Evolutionary conservation across 2,888 invertebrate genomes (phyloP).

Genomic region (Melanophora roralis): DNA sequence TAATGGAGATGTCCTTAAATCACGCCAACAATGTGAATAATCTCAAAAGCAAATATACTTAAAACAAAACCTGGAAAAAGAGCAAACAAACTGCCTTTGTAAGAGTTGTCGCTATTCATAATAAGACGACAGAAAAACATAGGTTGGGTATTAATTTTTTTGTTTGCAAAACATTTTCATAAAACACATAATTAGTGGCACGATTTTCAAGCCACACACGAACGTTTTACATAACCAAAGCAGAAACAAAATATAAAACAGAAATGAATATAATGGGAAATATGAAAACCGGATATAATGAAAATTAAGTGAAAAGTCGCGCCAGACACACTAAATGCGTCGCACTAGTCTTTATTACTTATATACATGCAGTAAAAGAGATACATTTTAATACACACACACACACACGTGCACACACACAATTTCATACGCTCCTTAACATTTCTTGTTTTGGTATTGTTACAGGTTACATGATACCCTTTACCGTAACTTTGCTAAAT

Average conservation of each 20-base stretch:
- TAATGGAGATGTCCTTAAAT: slow-evolving; percentile 51
- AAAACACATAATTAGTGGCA: slow-evolving; percentile 62
- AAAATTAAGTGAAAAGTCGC: slow-evolving; percentile 60
- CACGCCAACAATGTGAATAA: slow-evolving; percentile 58
- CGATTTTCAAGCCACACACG: slow-evolving; percentile 48
- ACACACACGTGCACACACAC: background rate
- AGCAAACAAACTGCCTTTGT: background rate
- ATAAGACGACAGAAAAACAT: background rate
- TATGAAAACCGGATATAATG: slow-evolving; percentile 52
- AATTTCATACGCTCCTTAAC: no score
- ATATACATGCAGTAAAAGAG: slow-evolving; percentile 38
- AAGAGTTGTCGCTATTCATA: background rate
- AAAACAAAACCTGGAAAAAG: background rate
- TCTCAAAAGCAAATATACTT: slow-evolving; percentile 42
- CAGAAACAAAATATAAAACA: background rate
- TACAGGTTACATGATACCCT: no score
- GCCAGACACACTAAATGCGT: slow-evolving; percentile 57
- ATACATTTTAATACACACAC: background rate
- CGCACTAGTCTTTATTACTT: slow-evolving; percentile 3
- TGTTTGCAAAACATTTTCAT: slow-evolving; percentile 41
- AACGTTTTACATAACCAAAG: background rate
- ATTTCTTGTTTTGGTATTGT: slow-evolving; percentile 6
- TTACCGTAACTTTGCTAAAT: no score
- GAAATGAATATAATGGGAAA: slow-evolving; percentile 25
- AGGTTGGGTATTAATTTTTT: slow-evolving; percentile 15